Percentiles rank a stretch among this genome's conserved stretches.
phyloP scores from a whole-genome alignment of 2,888 invertebrate genomes.

The Machimus rusticus region DNA sequence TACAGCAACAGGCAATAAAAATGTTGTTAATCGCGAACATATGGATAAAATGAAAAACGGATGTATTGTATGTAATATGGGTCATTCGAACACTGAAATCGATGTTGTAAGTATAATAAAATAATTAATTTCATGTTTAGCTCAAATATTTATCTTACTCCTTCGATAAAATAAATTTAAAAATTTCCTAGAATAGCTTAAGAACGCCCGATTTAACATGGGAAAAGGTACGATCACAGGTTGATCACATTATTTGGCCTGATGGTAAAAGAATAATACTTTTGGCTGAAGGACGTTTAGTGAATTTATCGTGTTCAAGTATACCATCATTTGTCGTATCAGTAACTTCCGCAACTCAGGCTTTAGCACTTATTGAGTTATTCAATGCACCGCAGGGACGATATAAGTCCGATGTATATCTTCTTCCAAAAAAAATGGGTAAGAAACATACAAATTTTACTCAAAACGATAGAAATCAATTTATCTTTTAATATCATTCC shows the following conservation, averaged over 20 bases:
- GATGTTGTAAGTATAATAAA: conserved; percentile 75
- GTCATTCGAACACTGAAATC: conserved; percentile 95
- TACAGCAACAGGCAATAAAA: conserved; percentile 98
- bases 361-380: conserved; percentile 93
- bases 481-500: conserved; percentile 32
- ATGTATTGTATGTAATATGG: conserved; percentile 96
- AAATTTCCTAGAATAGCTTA: conserved; percentile 74
- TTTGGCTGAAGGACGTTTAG: conserved; percentile 92
- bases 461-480: neutral
- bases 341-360: conserved; percentile 96
- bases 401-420: conserved; percentile 96
- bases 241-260: conserved; percentile 98
- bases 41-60: conserved; percentile 98
- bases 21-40: conserved; percentile 92
- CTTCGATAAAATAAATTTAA: neutral
- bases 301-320: conserved; percentile 96
- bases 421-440: conserved; percentile 99
- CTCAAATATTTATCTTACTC: neutral
- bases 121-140: neutral
- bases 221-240: conserved; percentile 97
- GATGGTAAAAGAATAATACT: conserved; percentile 94
- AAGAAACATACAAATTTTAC: conserved; percentile 53
- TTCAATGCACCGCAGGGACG: conserved; percentile 94
- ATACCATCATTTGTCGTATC: conserved; percentile 98
- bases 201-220: conserved; percentile 94